Evolutionary conservation across 2,797 vertebrate genomes (phyloP), one percentile per base, ranked within the genome.

Genomic region (Hyperoplus lanceolatus): DNA sequence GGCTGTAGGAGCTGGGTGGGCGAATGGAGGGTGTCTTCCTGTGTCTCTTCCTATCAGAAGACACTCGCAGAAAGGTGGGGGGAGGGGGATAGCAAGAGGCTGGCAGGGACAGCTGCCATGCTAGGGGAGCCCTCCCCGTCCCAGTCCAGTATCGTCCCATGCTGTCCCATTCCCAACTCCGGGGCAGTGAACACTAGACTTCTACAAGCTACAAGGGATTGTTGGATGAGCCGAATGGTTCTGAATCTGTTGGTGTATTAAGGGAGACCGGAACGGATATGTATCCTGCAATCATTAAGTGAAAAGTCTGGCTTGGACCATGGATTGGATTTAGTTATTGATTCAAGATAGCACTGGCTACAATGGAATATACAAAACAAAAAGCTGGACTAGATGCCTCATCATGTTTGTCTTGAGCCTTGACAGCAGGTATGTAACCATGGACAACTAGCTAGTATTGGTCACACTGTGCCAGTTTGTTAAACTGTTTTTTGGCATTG

Each of bases 31-130:
- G 80, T 85, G 75, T 82, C 86, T 91, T 92, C 91, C 86, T 85
- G 86, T 82, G 70, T 90, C 71, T 84, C 70, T 56, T 68, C 92
- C 90, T 91, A 92, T 93, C 86, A 88, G 82, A 89, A 79, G 61
- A 86, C 87, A 75, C 70, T 38, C 6, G 8, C 51, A 77, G 73
- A 77, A 75, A 42, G 43, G 76, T 72, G 57, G 46, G 49, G 68
- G 73, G 59, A 29, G 81, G 58, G 55, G 49, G 75, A 51, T 72
- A 54, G 42, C 64, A 70, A 77, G 70, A 82, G 84, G 75, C 60
- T 82, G 69, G 80, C 14, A 12, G 70, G 82, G 91, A 91, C 93
- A 92, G 92, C 93, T 93, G 92, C 85, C 73, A 88, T 91, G 76
- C 87, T 88, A 82, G 76, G 78, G 89, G 83, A 89, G 86, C 89